These are phyloP conservation scores for Acleris literana DNA, from an alignment of 2,888 invertebrate genomes.

Conservation along the genomic window DNA sequence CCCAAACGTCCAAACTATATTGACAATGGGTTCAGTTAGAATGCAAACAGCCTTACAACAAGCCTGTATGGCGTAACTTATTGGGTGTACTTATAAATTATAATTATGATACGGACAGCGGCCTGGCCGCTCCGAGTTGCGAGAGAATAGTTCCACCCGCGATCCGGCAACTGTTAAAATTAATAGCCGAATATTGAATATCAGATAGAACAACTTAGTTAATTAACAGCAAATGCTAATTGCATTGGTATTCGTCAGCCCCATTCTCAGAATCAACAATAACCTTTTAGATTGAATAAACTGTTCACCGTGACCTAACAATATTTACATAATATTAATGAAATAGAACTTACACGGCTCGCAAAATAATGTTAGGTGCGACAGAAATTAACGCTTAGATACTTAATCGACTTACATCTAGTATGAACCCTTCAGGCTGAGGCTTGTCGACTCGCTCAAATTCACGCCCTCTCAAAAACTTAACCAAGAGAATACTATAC, in stretches of 20 bases:
- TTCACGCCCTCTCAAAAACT: slow-evolving; percentile 76
- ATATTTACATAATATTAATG: slow-evolving; percentile 75
- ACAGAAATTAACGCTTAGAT: slow-evolving; percentile 74
- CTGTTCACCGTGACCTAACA: slow-evolving; percentile 76
- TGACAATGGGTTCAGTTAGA: slow-evolving; percentile 61
- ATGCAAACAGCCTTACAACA: slow-evolving; percentile 62
- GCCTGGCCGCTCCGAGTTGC: slow-evolving; percentile 55
- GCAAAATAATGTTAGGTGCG: slow-evolving; percentile 77
- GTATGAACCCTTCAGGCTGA: slow-evolving; percentile 71
- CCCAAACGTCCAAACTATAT: slow-evolving; percentile 12
- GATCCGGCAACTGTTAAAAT: slow-evolving; percentile 59
- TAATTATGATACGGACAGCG: slow-evolving; percentile 51
- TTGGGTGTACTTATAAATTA: slow-evolving; percentile 56
- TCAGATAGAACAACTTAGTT: slow-evolving; percentile 59
- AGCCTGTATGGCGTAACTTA: slow-evolving; percentile 56
- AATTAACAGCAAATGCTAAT: slow-evolving; percentile 67
- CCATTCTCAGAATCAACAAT: slow-evolving; percentile 71
- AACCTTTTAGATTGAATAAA: slow-evolving; percentile 68
- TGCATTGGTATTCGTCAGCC: slow-evolving; percentile 68
- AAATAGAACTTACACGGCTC: slow-evolving; percentile 76
- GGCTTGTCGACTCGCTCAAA: slow-evolving; percentile 80
- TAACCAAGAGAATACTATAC: slow-evolving; percentile 79
- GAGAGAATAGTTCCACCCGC: slow-evolving; percentile 61
- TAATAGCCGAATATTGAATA: slow-evolving; percentile 69
- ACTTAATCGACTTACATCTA: slow-evolving; percentile 72